Conservation (phyloP, 2,797 vertebrate genomes). For the Microtus obscurus region DNA sequence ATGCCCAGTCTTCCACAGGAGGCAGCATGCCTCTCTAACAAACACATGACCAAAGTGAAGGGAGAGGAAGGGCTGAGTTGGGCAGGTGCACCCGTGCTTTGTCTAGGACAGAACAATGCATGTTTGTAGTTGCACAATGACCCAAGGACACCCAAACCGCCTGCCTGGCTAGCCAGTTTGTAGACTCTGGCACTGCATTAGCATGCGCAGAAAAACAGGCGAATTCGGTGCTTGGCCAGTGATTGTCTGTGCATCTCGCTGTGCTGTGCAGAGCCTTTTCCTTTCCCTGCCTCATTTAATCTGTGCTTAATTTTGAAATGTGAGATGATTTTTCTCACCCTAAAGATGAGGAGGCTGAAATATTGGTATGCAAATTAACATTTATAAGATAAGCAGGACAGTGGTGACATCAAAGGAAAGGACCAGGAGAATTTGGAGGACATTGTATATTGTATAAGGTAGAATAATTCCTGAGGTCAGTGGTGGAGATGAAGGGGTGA, state of each 20-base stretch:
- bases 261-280: background rate
- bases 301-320: background rate
- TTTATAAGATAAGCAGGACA: background rate
- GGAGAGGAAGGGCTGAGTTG: background rate
- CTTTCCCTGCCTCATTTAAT: background rate
- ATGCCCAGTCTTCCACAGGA: background rate
- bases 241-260: background rate
- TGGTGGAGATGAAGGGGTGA: background rate
- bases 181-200: background rate
- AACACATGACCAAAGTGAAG: background rate
- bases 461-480: background rate
- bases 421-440: background rate
- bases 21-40: background rate
- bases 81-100: background rate
- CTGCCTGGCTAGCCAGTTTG: background rate
- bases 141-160: background rate
- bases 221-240: no score
- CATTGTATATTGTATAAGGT: background rate
- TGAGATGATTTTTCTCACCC: background rate
- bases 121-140: background rate
- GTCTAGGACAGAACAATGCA: background rate
- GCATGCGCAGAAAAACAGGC: background rate
- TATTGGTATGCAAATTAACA: background rate
- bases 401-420: background rate
- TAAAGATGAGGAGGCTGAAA: background rate